Conservation (phyloP, 2,113 vertebrate genomes). For the Morone chrysops region DNA sequence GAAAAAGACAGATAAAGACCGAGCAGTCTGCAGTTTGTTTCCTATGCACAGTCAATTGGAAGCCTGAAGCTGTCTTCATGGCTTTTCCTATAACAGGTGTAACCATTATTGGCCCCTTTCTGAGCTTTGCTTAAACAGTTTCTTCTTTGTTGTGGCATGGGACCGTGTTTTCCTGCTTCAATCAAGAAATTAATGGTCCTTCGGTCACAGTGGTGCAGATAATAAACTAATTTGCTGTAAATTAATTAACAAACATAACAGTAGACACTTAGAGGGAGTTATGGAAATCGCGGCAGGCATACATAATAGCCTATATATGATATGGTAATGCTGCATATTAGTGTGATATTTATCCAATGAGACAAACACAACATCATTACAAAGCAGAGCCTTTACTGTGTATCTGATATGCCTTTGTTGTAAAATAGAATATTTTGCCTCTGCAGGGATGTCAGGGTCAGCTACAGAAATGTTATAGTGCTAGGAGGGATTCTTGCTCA, state of each 20-base stretch:
- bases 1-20: slow-evolving; percentile 1
- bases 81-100: background rate
- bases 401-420: slow-evolving; percentile 10
- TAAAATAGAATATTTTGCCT: background rate
- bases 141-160: slow-evolving; percentile 16
- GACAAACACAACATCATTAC: slow-evolving; percentile 18
- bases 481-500: background rate
- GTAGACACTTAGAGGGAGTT: slow-evolving; percentile 49
- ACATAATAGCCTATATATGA: slow-evolving; percentile 40
- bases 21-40: background rate
- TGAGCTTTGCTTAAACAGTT: slow-evolving; percentile 3
- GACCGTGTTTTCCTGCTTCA: slow-evolving; percentile 25
- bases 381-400: background rate
- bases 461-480: background rate
- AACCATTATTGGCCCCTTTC: background rate
- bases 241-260: slow-evolving; percentile 62
- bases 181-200: slow-evolving; percentile 44
- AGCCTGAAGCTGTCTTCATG: slow-evolving; percentile 1
- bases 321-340: slow-evolving; percentile 21
- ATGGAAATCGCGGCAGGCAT: slow-evolving; percentile 51
- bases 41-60: background rate
- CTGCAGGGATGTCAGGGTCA: background rate
- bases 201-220: slow-evolving; percentile 42
- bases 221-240: slow-evolving; percentile 53
- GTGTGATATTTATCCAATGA: slow-evolving; percentile 17